These are phyloP conservation scores for Harpalus rufipes DNA, from an alignment of 2,888 invertebrate genomes.

Conservation along the genomic window DNA sequence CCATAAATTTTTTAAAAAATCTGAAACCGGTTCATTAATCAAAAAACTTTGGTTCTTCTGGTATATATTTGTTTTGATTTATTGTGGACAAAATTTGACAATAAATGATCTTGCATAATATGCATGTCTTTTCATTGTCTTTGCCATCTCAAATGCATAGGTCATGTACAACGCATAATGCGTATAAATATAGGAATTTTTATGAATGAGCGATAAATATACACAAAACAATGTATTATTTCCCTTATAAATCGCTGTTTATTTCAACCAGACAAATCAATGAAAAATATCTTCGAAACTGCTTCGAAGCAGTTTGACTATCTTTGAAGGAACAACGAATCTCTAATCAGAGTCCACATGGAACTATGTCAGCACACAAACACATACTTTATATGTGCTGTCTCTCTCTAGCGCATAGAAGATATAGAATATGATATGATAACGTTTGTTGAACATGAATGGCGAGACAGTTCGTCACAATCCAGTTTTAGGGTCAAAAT, in stretches of 20 bases:
- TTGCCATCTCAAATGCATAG: not conserved
- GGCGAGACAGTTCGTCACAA: slow-evolving; percentile 65
- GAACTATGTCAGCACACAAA: not conserved
- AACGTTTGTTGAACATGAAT: not conserved
- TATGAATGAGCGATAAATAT: not conserved
- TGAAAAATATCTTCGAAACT: not conserved
- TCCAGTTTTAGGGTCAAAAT: slow-evolving; percentile 74
- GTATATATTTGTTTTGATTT: no score
- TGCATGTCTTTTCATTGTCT: not conserved
- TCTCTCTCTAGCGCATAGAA: not conserved
- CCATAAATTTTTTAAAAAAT: no score
- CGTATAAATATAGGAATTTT: not conserved
- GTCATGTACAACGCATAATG: not conserved
- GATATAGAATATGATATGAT: not conserved
- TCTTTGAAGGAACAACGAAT: not conserved
- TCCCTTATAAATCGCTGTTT: not conserved
- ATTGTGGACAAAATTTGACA: no score
- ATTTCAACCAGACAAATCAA: not conserved
- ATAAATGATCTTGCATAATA: not conserved
- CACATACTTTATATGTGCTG: not conserved
- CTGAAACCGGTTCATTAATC: no score
- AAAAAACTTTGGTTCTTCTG: no score
- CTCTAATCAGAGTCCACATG: slow-evolving; percentile 5
- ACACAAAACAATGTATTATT: not conserved
- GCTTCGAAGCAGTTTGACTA: not conserved